Evolutionary conservation across 2,113 vertebrate genomes (phyloP).

Genomic region (Passer domesticus): DNA sequence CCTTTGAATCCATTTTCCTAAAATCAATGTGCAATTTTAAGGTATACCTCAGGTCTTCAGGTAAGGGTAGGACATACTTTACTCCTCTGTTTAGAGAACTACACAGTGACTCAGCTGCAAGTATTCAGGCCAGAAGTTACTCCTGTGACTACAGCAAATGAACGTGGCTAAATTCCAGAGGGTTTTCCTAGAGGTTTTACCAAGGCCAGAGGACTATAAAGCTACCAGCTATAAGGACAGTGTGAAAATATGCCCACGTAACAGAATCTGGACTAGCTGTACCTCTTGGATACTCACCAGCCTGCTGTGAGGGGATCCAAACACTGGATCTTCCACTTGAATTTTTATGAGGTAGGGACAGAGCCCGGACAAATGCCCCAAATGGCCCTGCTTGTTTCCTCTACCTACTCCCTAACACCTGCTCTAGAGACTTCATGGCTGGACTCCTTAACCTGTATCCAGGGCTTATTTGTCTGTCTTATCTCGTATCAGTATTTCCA

Average conservation of each 20-base stretch:
- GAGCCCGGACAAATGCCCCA: not conserved
- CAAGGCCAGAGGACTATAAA: conserved; percentile 22
- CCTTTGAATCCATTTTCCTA: not conserved
- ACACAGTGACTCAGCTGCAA: not conserved
- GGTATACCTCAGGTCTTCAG: not conserved
- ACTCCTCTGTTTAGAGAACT: not conserved
- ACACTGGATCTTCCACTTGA: not conserved
- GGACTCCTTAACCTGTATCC: not conserved
- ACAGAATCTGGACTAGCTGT: conserved; percentile 13
- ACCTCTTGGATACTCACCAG: conserved; percentile 17
- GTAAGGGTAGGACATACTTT: not conserved
- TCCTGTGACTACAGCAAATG: not conserved
- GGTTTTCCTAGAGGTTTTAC: not conserved
- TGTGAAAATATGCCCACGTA: not conserved
- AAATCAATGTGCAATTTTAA: not conserved
- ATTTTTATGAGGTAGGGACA: not conserved
- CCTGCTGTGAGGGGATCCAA: not conserved
- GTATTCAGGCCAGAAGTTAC: not conserved
- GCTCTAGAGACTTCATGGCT: not conserved
- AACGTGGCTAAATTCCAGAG: not conserved
- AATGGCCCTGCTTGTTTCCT: not conserved
- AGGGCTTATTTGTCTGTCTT: not conserved
- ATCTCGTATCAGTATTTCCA: not conserved
- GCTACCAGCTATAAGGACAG: not conserved
- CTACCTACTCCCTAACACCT: not conserved